Conservation (phyloP, 2,797 vertebrate species). For the Lemur catta region DNA sequence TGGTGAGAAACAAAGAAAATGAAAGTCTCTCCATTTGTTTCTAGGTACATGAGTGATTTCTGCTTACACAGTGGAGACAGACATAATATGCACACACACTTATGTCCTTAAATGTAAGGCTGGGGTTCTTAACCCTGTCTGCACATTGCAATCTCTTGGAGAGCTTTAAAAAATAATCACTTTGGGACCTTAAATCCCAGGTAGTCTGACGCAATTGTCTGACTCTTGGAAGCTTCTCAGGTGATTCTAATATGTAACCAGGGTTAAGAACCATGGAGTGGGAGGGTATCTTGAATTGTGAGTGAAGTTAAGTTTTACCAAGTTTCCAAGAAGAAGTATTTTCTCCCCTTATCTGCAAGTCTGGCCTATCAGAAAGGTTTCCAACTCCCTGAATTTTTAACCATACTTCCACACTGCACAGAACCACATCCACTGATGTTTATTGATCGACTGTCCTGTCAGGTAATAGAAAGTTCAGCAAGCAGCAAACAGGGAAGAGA, state of each 20-base stretch:
- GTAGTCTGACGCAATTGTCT: background rate
- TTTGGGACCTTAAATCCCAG: background rate
- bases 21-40: background rate
- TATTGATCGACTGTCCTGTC: background rate
- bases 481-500: background rate
- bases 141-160: background rate
- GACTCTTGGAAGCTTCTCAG: background rate
- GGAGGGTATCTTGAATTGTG: background rate
- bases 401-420: background rate
- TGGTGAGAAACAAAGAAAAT: conserved; percentile 43
- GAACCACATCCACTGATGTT: background rate
- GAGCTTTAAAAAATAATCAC: conserved; percentile 23
- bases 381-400: background rate
- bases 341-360: background rate
- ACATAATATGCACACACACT: background rate
- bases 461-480: background rate
- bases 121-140: background rate
- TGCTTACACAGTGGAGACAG: background rate
- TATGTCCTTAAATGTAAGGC: background rate
- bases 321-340: background rate
- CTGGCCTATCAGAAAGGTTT: background rate
- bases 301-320: background rate
- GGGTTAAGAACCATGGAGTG: background rate
- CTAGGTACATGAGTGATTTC: background rate
- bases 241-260: background rate